phyloP scores from a whole-genome alignment of 2,113 vertebrate genomes.

The Misgurnus mizolepis region DNA sequence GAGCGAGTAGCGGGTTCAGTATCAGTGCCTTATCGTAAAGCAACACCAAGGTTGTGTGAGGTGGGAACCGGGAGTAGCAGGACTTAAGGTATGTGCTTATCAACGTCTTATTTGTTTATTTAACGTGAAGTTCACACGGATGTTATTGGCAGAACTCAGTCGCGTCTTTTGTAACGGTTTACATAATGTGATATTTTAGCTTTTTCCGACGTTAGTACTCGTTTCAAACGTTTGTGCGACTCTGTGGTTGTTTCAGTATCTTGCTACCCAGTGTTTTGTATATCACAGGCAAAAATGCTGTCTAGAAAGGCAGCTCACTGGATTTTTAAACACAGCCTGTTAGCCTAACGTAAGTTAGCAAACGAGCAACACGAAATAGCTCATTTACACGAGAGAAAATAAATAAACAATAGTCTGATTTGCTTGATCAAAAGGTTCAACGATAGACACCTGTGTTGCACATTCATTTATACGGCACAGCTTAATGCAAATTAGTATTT shows the following conservation, averaged over 20 bases:
- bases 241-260: not conserved
- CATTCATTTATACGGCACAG: not conserved
- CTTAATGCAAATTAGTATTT: not conserved
- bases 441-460: not conserved
- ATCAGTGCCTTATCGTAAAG: conserved; percentile 66
- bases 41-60: conserved; percentile 74
- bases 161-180: not conserved
- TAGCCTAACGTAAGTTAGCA: conserved; percentile 10
- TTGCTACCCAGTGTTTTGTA: not conserved
- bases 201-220: not conserved
- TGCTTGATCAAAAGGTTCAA: not conserved
- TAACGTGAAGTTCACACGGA: not conserved
- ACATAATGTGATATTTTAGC: not conserved
- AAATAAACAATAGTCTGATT: not conserved
- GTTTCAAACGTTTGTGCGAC: not conserved
- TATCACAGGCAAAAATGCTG: not conserved
- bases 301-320: not conserved
- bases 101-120: not conserved
- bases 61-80: conserved; percentile 50
- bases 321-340: not conserved
- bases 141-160: not conserved
- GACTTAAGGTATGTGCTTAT: conserved; percentile 28
- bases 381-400: not conserved
- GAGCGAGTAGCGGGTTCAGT: not conserved
- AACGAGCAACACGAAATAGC: not conserved